Base-by-base conservation (phyloP, 2,888 invertebrate species). In the Empis stercorea region DNA sequence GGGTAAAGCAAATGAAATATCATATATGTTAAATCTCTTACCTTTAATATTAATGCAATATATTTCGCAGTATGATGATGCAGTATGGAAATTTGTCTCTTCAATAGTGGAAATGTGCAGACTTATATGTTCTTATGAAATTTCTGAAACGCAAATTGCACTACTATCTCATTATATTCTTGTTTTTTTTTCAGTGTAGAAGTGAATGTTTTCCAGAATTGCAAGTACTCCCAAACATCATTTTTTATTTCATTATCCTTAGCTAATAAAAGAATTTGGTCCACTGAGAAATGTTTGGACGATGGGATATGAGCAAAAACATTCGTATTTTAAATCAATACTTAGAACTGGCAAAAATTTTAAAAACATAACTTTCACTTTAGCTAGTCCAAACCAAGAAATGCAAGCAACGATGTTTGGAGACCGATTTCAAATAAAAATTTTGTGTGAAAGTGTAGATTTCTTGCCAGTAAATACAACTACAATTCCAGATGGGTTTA, bases 241-340 rank as follows among this genome's bases (percentile, higher is more conserved):
- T 41, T 53, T 44, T 27, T n/a, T 53, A 11, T 36, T 11, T 10
- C 53, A 53, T 43, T 53, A 53, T 44, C 51, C 51, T 11, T 44
- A 48, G 15, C 23, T 53, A 10, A 48, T 52, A 30, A 6, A 43
- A 30, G 42, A 49, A 45, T 45, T 48, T 30, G 50, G 52, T 10
- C 51, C 52, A 7, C 27, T 53, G 30, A 52, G 39, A 34, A 10
- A 43, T 11, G 13, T 53, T 1, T 52, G 53, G 49, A 53, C 50
- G 4, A 43, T 53, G 45, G 17, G 53, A 11, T 60, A 59, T 45
- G 57, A 59, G 50, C 55, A 55, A 30, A 59, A 59, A 43, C 57
- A 59, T 42, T 44, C 52, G 9, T 58, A 48, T 48, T 57, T 56
- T 40, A 59, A 57, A 52, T 51, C 47, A 48, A 39, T 46, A 11